Percentiles rank a stretch among this genome's conserved stretches.
Conservation (phyloP, 2,797 vertebrate species). For the Natrix natrix region DNA sequence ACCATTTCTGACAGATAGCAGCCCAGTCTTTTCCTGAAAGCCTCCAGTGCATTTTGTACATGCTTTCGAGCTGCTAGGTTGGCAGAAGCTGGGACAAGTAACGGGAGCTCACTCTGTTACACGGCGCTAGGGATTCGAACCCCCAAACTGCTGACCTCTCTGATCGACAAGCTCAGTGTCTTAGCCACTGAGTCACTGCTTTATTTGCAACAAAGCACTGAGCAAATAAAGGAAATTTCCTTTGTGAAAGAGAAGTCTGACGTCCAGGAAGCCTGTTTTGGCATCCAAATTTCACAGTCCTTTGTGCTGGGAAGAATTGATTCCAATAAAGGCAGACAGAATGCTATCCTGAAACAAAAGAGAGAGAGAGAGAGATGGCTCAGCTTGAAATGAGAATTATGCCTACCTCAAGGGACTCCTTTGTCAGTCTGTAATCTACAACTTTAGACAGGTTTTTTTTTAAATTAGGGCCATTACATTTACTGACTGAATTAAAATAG, state of each 20-base stretch:
- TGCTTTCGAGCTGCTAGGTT: no score
- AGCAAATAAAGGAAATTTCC: constrained; percentile 14
- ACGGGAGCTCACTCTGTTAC: no score
- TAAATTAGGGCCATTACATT: background rate
- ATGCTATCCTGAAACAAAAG: background rate
- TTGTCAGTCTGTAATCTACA: background rate
- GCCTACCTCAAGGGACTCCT: background rate
- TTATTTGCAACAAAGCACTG: no score
- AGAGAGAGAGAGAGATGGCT: background rate
- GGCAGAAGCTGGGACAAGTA: no score
- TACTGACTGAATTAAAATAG: constrained; percentile 1
- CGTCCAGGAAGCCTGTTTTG: constrained; percentile 9
- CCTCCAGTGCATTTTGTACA: no score
- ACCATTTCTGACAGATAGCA: no score
- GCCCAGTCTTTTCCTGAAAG: no score
- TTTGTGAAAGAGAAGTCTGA: background rate
- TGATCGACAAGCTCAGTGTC: no score
- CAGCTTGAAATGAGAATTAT: constrained; percentile 8
- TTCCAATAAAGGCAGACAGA: background rate
- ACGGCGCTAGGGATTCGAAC: no score
- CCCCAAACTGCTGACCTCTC: no score
- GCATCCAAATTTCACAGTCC: background rate
- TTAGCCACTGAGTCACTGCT: no score
- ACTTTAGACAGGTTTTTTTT: constrained; percentile 8
- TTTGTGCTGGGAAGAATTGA: constrained; percentile 2